Evolutionary conservation across 2,113 vertebrate genomes (phyloP), one percentile per base, ranked within the genome.

Genomic region (Paralichthys olivaceus): DNA sequence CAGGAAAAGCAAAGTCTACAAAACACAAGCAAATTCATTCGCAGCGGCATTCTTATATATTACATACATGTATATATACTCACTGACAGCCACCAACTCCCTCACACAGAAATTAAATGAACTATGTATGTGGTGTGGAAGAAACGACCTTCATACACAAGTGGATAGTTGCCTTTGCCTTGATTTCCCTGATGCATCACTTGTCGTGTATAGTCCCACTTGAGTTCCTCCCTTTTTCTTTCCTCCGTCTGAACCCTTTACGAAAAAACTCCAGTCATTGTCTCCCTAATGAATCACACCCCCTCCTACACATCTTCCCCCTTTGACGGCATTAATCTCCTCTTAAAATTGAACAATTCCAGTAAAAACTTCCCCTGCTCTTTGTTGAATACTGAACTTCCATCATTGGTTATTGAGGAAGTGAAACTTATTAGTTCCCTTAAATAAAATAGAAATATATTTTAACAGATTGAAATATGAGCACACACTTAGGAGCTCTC

Each of bases 201-300:
- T 81, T 83, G n/a, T 68, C 13, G 22, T 45, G 17, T n/a, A 51
- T 69, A 49, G 4, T 75, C 57, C 40, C 34, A 20, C 19, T 51
- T 57, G 25, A 23, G 28, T 56, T 19, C 45, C 34, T 61, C 40
- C 13, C 37, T 58, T 9, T 62, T 72, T 76, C 57, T 34, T 81
- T 45, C 55, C 32, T 66, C 45, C 29, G 62, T 64, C 51, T 70
- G 70, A 76, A 67, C 45, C 59, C 37, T 80, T 75, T 47, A 58
- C 7, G 4, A 47, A 80, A 65, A 13, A 68, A 66, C 54, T 78
- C 61, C 49, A 60, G 75, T 79, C 19, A 64, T 40, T 2, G 7
- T 62, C 59, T 81, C 68, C 65, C 66, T 34, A 72, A 69, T 82
- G 79, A 85, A 82, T 87, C 75, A 70, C 14, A 58, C 47, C 78